Conservation (phyloP, 2,113 vertebrate species). For the Erythrocercus mccallii region DNA sequence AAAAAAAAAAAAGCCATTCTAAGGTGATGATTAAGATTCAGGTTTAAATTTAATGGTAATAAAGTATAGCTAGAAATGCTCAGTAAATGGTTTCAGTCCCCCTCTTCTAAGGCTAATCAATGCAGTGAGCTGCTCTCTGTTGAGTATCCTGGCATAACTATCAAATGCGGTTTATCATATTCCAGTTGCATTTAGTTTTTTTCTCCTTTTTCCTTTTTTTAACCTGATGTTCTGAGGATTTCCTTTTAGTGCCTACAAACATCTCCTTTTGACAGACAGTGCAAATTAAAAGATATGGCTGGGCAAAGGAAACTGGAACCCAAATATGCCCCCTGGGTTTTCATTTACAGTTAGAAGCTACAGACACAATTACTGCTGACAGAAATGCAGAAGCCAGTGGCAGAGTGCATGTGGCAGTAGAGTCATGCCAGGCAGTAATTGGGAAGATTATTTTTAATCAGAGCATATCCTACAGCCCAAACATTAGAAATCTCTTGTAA, state of each 20-base stretch:
- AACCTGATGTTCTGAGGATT: conserved; percentile 55
- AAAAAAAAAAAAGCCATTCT: neutral
- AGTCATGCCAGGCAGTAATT: conserved; percentile 75
- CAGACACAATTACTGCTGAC: conserved; percentile 78
- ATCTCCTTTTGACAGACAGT: conserved; percentile 77
- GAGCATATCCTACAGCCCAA: conserved; percentile 79
- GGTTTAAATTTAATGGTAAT: neutral
- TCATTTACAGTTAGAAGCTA: conserved; percentile 78
- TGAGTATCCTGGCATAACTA: neutral
- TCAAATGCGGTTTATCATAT: conserved; percentile 20
- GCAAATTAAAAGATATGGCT: conserved; percentile 79
- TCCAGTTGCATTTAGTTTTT: neutral
- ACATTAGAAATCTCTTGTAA: conserved; percentile 76
- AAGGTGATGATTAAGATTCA: neutral
- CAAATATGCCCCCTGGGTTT: conserved; percentile 77
- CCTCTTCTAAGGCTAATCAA: neutral
- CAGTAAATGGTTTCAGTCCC: neutral
- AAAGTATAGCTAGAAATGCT: conserved; percentile 10
- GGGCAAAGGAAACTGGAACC: conserved; percentile 62
- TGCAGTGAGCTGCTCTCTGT: neutral
- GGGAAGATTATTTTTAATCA: conserved; percentile 85
- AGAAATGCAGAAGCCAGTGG: conserved; percentile 71
- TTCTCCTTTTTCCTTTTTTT: neutral
- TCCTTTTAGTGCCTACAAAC: conserved; percentile 62
- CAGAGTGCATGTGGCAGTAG: conserved; percentile 66